These are phyloP conservation scores for Pristionchus fissidentatus DNA, from an alignment of 2,888 invertebrate genomes.

Conservation along the genomic window DNA sequence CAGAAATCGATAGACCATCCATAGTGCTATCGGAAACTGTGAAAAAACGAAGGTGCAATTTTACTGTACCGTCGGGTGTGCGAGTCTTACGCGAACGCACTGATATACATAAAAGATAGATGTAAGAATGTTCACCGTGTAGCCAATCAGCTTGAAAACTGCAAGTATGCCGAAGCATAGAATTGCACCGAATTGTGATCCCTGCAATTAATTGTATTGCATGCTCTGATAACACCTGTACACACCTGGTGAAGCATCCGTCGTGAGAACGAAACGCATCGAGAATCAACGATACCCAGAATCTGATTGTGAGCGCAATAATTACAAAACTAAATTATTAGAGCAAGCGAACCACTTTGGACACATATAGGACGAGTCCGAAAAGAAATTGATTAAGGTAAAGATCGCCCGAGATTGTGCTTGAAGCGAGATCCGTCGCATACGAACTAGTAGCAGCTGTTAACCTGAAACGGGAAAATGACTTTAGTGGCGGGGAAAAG, in stretches of 20 bases:
- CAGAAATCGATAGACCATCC: no score
- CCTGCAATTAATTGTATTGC: not conserved
- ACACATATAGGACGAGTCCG: constrained; percentile 69
- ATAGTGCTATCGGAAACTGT: no score
- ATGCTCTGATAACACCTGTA: not conserved
- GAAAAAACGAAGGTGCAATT: no score
- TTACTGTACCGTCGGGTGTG: no score
- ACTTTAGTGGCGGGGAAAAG: no score
- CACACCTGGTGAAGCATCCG: not conserved
- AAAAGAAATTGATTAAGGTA: constrained; percentile 74
- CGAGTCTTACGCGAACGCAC: no score
- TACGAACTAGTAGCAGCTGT: constrained; percentile 72
- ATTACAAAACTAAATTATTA: not conserved
- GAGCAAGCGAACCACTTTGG: constrained; percentile 64
- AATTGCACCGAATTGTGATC: not conserved
- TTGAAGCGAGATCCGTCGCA: constrained; percentile 72
- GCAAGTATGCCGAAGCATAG: not conserved
- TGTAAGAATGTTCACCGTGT: not conserved
- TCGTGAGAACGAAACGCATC: not conserved
- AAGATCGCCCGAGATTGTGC: constrained; percentile 69
- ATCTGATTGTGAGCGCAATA: not conserved
- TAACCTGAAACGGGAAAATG: no score
- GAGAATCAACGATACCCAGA: constrained; percentile 14
- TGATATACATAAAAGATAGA: no score
- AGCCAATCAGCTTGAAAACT: not conserved